phyloP scores from a whole-genome alignment of 2,888 invertebrate species.

The Sipunculus nudus region DNA sequence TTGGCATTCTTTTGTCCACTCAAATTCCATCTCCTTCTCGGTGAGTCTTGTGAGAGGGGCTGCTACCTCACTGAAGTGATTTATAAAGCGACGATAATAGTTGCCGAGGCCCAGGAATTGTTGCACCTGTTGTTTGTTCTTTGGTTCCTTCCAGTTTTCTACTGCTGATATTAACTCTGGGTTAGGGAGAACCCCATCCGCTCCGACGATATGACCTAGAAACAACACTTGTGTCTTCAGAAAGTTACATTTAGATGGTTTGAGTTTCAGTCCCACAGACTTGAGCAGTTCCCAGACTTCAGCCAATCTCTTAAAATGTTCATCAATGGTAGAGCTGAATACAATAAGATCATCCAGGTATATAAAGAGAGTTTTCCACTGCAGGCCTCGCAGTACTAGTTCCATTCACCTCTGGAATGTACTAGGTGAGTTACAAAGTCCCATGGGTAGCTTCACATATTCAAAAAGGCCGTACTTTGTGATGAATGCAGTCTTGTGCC shows the following conservation, averaged over 20 bases:
- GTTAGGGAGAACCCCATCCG: constrained; percentile 12
- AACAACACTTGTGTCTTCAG: constrained; percentile 3
- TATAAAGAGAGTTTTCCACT: constrained; percentile 49
- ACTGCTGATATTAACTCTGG: constrained; percentile 7
- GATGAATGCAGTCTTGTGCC: neutral
- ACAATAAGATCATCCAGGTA: constrained; percentile 62
- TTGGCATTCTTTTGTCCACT: neutral
- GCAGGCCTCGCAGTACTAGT: constrained; percentile 44
- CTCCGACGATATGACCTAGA: constrained; percentile 10
- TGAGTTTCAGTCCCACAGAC: constrained; percentile 15
- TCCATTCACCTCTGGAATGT: constrained; percentile 58
- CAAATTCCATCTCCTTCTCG: neutral
- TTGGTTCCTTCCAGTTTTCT: constrained; percentile 5
- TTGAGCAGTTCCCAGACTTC: constrained; percentile 7
- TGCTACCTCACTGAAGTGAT: neutral
- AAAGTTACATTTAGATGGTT: constrained; percentile 21
- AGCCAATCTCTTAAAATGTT: constrained; percentile 4
- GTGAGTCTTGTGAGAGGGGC: neutral
- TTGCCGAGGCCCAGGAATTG: constrained; percentile 1
- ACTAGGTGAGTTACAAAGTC: constrained; percentile 36
- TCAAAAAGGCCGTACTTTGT: constrained; percentile 29
- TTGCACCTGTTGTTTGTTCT: neutral
- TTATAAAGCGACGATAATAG: constrained; percentile 3
- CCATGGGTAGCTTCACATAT: constrained; percentile 48
- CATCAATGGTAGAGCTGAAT: constrained; percentile 34